Base-by-base conservation (phyloP, 2,113 vertebrate genomes). In the Egretta garzetta region DNA sequence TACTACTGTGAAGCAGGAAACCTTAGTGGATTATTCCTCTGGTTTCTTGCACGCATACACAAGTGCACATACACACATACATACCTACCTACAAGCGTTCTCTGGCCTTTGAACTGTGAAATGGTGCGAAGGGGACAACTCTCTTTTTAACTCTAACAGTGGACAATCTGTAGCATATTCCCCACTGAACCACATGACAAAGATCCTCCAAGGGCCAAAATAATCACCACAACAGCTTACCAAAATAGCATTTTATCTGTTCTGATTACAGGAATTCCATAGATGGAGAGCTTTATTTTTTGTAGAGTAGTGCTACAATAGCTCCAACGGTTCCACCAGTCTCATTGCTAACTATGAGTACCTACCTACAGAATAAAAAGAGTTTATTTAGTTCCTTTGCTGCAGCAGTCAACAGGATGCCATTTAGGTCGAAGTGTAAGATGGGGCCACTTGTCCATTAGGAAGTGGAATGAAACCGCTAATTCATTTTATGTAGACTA, bases 381-480 rank as follows among this genome's bases (percentile, higher is more conserved):
- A 80, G 63, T 89, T 96, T 92, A 76, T 82, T 96, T 87, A 90
- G 64, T 90, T 88, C 50, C 92, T 81, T 60, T 71, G 43, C 63
- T 68, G 66, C 67, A 88, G 10, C 43, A 93, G 79, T 76, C 96
- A 96, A 80, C 72, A n/a, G 28, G 23, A 63, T 92, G 91, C 94
- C 88, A 88, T 52, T 88, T 91, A 88, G 93, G 86, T 95, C 71
- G 82, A 93, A 96, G 87, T 85, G 77, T 94, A 96, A 92, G 97
- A 96, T 96, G 62, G 85, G 96, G 92, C 93, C 92, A 93, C 92
- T 95, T 96, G 88, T 93, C 96, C 97, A 91, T 94, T 93, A 97
- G 43, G 91, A 96, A 94, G 63, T 88, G 71, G 90, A 96, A 94
- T 80, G 95, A 96, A 95, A 95, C 95, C 91, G 60, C 96, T 87